Base-by-base conservation (phyloP, 1,140 invertebrate genomes). In the Callitettix versicolor region DNA sequence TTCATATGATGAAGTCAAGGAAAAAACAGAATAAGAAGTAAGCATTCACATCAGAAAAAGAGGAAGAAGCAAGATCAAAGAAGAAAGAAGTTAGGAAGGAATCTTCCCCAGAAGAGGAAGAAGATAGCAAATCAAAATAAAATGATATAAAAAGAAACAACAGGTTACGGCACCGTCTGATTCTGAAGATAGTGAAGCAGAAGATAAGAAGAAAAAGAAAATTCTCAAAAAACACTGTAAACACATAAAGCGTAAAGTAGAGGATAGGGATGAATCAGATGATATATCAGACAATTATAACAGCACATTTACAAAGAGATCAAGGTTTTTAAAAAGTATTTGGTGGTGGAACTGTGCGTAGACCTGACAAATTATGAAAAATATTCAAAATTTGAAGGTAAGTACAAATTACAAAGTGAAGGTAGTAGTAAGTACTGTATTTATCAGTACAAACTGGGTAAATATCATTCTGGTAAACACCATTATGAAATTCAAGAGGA, bases 141-240 rank as follows among this genome's bases (percentile, higher is more conserved):
- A 78, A 79, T 53, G 75, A 80, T 56, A 81, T 62, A 78, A 79
- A 60, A 82, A 81, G 63, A 81, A 82, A 66, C 76, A 75, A 66
- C 79, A 79, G 60, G 65, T 67, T 18, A 74, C 72, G 1, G 78
- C 78, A 30, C 76, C 75, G 22, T 77, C 79, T 18, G 76, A 79
- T 57, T 77, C 77, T 17, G 77, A 79, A 53, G 76, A 64, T 38
- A 76, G 76, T 64, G 81, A 84, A 47, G 81, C 80, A 49, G 83
- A 85, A 63, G 72, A 75, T 15, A 86, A 80, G 65, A 82, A 79
- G 64, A 79, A 78, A 61, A 82, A 82, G 58, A 82, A 81, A 66
- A 82, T 82, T 63, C 78, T 80, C 58, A 83, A 82, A 69, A 82
- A 82, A 60, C 78, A 80, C 53, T 74, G 79, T 54, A 82, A 82